Conservation (phyloP, 2,888 invertebrate species). For the Hesperia comma region DNA sequence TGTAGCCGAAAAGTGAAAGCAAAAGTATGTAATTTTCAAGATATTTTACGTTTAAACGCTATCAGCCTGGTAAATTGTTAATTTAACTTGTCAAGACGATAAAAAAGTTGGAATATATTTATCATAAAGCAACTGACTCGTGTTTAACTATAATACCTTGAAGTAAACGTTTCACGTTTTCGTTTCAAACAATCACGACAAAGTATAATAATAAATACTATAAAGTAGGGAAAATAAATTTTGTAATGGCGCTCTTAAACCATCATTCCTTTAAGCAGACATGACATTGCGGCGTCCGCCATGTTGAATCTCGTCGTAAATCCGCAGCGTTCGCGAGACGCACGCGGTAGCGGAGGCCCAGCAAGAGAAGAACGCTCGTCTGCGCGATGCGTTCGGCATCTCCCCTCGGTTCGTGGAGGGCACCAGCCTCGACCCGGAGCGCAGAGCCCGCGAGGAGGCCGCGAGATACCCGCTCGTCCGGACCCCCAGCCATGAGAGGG, state of each 20-base stretch:
- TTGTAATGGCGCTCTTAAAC: constrained; percentile 3
- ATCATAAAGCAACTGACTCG: too few relatives aligned
- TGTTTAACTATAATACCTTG: too few relatives aligned
- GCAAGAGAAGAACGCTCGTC: constrained; percentile 96
- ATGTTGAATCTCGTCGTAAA: constrained; percentile 42
- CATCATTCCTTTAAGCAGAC: not conserved
- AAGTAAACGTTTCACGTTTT: too few relatives aligned
- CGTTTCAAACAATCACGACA: too few relatives aligned
- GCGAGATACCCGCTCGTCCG: constrained; percentile 88
- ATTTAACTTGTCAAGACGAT: too few relatives aligned
- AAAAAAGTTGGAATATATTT: too few relatives aligned
- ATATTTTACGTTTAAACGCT: too few relatives aligned
- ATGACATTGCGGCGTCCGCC: constrained; percentile 27
- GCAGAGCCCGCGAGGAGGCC: constrained; percentile 80
- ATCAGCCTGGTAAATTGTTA: too few relatives aligned
- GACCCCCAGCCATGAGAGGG: constrained; percentile 88
- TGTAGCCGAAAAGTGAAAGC: not conserved
- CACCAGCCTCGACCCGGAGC: constrained; percentile 93
- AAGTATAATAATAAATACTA: too few relatives aligned
- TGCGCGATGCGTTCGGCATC: constrained; percentile 97
- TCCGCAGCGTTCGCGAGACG: constrained; percentile 93
- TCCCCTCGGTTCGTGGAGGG: constrained; percentile 97
- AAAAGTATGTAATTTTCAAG: too few relatives aligned
- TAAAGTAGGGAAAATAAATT: not conserved
- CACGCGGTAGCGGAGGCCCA: constrained; percentile 98